Evolutionary conservation across 2,797 vertebrate species (phyloP).

Genomic region (Buceros bicornis): DNA sequence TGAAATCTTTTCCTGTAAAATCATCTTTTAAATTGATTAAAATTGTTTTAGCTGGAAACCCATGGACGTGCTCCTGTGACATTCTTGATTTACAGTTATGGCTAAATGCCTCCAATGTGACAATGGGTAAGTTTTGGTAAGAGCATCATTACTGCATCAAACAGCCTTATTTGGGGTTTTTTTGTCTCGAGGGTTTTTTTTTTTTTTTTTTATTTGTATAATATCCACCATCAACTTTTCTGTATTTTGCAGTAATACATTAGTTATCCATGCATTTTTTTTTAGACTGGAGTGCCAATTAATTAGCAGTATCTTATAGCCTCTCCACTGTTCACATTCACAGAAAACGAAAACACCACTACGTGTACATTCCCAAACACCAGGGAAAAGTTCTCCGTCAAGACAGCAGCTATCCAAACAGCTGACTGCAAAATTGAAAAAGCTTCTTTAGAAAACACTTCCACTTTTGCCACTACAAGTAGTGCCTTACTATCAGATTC

Average conservation of each 20-base stretch:
- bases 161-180: background rate
- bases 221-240: background rate
- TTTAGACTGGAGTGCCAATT: background rate
- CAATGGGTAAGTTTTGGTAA: constrained; percentile 78
- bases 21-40: constrained; percentile 54
- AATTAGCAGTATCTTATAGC: background rate
- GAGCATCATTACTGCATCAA: background rate
- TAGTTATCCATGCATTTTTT: background rate
- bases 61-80: constrained; percentile 87
- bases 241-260: background rate
- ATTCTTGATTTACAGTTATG: constrained; percentile 76
- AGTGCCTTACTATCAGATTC: constrained; percentile 23
- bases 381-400: constrained; percentile 52
- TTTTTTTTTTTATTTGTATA: background rate
- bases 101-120: constrained; percentile 74
- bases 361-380: constrained; percentile 61
- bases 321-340: constrained; percentile 37
- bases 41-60: constrained; percentile 84
- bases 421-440: constrained; percentile 44
- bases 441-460: background rate
- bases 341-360: constrained; percentile 77
- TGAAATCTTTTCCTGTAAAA: constrained; percentile 70
- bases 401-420: constrained; percentile 29
- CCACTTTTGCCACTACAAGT: background rate
- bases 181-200: background rate